Evolutionary conservation across 2,888 invertebrate genomes (phyloP).

Genomic region (Lithodes maja): DNA sequence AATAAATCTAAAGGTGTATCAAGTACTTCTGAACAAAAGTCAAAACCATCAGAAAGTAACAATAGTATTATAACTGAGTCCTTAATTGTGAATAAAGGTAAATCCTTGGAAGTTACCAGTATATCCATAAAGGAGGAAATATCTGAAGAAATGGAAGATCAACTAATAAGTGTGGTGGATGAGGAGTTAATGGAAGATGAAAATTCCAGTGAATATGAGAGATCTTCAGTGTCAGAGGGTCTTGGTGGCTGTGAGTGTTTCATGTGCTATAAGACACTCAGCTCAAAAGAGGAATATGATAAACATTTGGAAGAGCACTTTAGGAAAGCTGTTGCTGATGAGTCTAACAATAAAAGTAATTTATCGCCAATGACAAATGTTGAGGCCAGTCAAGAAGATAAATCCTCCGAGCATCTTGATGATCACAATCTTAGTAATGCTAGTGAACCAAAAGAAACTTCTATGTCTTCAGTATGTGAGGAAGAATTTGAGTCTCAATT

Average conservation of each 20-base stretch:
- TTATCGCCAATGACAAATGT: not conserved
- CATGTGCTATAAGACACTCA: slow-evolving; percentile 40
- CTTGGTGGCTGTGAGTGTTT: slow-evolving; percentile 37
- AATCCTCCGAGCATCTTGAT: not conserved
- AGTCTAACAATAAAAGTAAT: not conserved
- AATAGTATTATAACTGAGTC: not conserved
- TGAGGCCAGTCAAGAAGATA: not conserved
- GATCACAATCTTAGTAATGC: not conserved
- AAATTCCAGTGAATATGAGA: slow-evolving; percentile 10
- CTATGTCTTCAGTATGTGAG: slow-evolving; percentile 34
- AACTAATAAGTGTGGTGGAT: not conserved
- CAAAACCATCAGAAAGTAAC: not conserved
- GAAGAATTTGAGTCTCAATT: slow-evolving; percentile 35
- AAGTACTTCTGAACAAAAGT: not conserved
- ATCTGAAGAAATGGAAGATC: not conserved
- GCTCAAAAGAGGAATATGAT: slow-evolving; percentile 40
- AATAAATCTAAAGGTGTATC: not conserved
- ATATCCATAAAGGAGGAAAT: slow-evolving; percentile 4
- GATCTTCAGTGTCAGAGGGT: not conserved
- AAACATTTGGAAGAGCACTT: slow-evolving; percentile 52
- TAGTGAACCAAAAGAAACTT: not conserved
- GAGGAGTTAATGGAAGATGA: not conserved
- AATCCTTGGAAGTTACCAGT: not conserved
- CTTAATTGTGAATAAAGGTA: not conserved
- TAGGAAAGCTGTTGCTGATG: slow-evolving; percentile 7